Evolutionary conservation across 1,140 invertebrate species (phyloP).

Genomic region (Vanessa tameamea): DNA sequence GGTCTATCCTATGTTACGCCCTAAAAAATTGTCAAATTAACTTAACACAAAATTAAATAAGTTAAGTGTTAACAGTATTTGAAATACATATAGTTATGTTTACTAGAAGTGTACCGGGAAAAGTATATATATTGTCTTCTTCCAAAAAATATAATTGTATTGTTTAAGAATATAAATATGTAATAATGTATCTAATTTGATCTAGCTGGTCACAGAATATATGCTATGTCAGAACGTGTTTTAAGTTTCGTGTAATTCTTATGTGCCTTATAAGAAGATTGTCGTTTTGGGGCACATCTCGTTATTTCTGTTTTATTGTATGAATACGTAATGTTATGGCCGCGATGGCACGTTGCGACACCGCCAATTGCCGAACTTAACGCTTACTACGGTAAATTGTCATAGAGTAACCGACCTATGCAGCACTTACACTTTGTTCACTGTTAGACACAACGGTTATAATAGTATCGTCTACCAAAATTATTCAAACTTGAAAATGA

Average conservation of each 20-base stretch:
- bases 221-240: constrained; percentile 28
- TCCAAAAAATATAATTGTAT: no score
- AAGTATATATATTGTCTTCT: no score
- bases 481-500: no score
- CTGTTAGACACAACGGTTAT: neutral
- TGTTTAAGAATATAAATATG: no score
- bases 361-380: constrained; percentile 69
- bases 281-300: constrained; percentile 64
- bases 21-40: no score
- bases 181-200: neutral
- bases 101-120: no score
- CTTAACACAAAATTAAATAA: no score
- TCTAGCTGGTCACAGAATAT: neutral
- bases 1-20: no score
- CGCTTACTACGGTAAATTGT: constrained; percentile 60
- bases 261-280: constrained; percentile 48
- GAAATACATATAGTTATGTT: no score
- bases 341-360: constrained; percentile 63
- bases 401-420: constrained; percentile 50
- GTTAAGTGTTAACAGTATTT: no score
- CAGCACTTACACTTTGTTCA: neutral
- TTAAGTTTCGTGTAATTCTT: constrained; percentile 28
- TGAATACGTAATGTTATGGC: constrained; percentile 70
- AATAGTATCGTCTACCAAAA: no score
- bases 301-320: constrained; percentile 78